Percentiles rank a stretch among this genome's conserved stretches.
phyloP scores from a whole-genome alignment of 2,888 invertebrate genomes.

The Heliconius hortense region DNA sequence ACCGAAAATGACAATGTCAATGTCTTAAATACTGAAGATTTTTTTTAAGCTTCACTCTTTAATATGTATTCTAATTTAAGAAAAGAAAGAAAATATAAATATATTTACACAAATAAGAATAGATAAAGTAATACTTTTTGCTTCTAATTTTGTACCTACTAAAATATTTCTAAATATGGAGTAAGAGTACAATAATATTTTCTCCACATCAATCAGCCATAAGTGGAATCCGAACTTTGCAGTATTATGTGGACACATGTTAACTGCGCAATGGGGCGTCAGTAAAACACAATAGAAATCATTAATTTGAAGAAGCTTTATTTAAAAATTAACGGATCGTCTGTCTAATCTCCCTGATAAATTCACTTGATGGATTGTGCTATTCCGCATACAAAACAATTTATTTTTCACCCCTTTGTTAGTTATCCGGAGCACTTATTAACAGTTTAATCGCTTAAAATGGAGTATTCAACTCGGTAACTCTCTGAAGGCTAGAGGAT shows the following conservation, averaged over 20 bases:
- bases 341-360: slow-evolving; percentile 38
- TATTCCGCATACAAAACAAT: slow-evolving; percentile 61
- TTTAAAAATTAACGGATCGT: slow-evolving; percentile 24
- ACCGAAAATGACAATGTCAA: no score
- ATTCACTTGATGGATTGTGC: slow-evolving; percentile 51
- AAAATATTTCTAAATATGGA: no score
- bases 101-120: no score
- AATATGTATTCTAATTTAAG: no score
- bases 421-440: slow-evolving; percentile 61
- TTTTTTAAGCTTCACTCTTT: no score
- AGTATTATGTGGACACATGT: background rate
- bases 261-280: background rate
- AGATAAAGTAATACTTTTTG: no score
- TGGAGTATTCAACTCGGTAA: slow-evolving; percentile 55
- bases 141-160: no score
- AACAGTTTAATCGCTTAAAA: slow-evolving; percentile 73
- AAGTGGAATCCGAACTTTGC: background rate
- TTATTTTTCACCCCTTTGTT: slow-evolving; percentile 76
- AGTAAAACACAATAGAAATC: background rate
- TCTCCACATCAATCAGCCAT: background rate
- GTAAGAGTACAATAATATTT: background rate
- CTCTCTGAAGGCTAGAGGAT: slow-evolving; percentile 39
- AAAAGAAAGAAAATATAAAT: no score
- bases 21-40: no score
- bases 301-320: slow-evolving; percentile 11